Evolutionary conservation across 2,888 invertebrate genomes (phyloP), one percentile per base, ranked within the genome.

Genomic region (Lepas anatifera): DNA sequence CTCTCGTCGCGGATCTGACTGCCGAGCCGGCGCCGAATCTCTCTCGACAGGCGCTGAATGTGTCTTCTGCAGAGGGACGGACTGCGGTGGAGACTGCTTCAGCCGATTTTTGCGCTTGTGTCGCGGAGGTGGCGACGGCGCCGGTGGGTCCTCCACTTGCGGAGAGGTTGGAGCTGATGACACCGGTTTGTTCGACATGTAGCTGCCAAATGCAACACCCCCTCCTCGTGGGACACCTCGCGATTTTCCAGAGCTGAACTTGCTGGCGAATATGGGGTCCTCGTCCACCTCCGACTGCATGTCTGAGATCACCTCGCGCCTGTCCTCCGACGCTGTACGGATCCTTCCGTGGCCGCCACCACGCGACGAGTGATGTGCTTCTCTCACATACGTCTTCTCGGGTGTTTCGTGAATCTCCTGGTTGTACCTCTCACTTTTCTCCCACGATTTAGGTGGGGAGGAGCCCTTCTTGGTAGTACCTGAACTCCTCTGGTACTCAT

Each of bases 81-180:
- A 18, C 58, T 37, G 64, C 64, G 64, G 16, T n/a, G n/a, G 37
- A 25, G 58, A 13, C 39, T 39, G 64, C 66, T 73, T 73, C 18
- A 71, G 73, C 50, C 71, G 71, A 63, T 68, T 70, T 48, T 73
- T 72, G 18, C 73, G 43, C 68, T 73, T 73, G 46, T 71, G 71
- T 22, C 73, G 70, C 27, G 73, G 73, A 43, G 74, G 74, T 11
- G 74, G 73, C 6, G 73, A 70, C 2, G 74, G 74, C 10, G 74
- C n/a, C n/a, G n/a, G n/a, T n/a, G n/a, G n/a, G n/a, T n/a, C n/a
- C n/a, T n/a, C n/a, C n/a, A n/a, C n/a, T n/a, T n/a, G 68, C 27
- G 67, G 68, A 32, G 71, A 63, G 11, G 43, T 18, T 22, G 27
- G 4, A 22, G 52, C 67, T 8, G 63, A 37, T 4, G 58, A 58